Conservation (phyloP, 2,797 vertebrate species). For the Erethizon dorsatum region DNA sequence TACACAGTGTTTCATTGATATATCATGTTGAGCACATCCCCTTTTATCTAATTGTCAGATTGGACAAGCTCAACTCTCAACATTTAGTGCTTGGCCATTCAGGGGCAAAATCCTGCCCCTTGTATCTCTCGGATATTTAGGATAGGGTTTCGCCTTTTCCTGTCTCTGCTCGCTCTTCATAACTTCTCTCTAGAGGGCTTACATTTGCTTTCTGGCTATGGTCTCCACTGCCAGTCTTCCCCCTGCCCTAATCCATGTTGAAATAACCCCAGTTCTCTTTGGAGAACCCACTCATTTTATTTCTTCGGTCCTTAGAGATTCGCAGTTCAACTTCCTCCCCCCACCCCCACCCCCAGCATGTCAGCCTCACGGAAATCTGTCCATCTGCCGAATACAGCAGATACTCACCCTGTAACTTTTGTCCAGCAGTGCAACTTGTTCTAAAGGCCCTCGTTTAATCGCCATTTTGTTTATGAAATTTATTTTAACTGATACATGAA, state of each 20-base stretch:
- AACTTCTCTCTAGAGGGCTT: background rate
- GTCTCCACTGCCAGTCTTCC: background rate
- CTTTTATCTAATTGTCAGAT: background rate
- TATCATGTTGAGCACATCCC: accelerated
- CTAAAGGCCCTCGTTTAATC: background rate
- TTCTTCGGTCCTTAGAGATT: background rate
- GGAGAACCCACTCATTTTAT: background rate
- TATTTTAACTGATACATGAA: background rate
- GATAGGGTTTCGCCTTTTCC: accelerated
- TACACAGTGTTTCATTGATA: background rate
- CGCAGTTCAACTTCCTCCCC: background rate
- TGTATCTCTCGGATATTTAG: accelerated
- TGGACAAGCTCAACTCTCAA: background rate
- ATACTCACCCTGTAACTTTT: accelerated
- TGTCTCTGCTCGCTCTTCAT: background rate
- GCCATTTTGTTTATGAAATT: background rate
- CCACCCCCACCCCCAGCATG: accelerated
- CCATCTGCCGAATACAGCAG: background rate
- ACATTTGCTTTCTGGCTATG: accelerated
- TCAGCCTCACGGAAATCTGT: background rate
- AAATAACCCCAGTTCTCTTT: background rate
- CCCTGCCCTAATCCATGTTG: background rate
- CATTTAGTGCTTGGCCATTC: background rate
- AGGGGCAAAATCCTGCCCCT: background rate
- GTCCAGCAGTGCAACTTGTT: too few species aligned